Conservation (phyloP, 1,140 invertebrate species). For the Eciton burchellii region DNA sequence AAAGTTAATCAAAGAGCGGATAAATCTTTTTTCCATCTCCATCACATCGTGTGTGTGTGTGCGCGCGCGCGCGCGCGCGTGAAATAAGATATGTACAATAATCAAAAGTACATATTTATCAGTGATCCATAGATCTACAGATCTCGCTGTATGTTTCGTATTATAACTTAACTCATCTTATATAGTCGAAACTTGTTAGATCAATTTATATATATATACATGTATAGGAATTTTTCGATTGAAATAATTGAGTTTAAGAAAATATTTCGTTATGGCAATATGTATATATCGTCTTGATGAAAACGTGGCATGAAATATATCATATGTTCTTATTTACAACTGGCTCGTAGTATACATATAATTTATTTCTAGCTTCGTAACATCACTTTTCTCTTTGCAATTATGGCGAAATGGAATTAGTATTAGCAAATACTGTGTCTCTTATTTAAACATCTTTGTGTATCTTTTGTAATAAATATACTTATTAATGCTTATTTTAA, state of each 20-base stretch:
- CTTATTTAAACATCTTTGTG: neutral
- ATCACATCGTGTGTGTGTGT: neutral
- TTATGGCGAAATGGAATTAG: neutral
- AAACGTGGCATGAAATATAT: neutral
- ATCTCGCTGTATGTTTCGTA: neutral
- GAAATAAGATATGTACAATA: constrained; percentile 1
- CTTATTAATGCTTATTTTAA: constrained; percentile 46
- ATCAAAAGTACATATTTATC: neutral
- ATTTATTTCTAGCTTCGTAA: no score
- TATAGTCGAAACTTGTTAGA: neutral
- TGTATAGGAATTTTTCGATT: constrained; percentile 1
- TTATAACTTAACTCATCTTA: neutral
- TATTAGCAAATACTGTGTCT: constrained; percentile 29
- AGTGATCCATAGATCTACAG: neutral
- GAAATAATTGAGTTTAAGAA: constrained; percentile 30
- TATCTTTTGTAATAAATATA: constrained; percentile 25
- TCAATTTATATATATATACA: constrained; percentile 15
- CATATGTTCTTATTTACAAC: constrained; percentile 10
- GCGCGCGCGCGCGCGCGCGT: neutral
- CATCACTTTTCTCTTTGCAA: neutral
- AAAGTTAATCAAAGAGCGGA: neutral
- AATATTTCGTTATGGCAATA: constrained; percentile 24
- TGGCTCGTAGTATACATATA: neutral
- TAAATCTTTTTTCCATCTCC: neutral
- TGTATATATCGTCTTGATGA: neutral